Evolutionary conservation across 2,797 vertebrate species (phyloP).

Genomic region (Garrulus glandarius): DNA sequence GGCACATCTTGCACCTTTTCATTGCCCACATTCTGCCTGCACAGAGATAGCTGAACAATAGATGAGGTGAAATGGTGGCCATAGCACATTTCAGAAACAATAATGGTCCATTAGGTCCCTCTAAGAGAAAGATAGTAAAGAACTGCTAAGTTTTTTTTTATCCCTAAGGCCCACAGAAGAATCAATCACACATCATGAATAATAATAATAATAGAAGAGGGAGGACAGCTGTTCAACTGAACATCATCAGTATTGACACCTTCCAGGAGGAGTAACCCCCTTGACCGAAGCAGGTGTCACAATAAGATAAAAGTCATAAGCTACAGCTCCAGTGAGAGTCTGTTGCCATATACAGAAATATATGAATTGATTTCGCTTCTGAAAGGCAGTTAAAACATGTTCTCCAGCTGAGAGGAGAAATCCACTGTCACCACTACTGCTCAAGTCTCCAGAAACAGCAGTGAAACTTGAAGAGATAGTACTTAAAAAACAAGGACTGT

Average conservation of each 20-base stretch:
- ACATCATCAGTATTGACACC: constrained; percentile 17
- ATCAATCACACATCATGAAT: background rate
- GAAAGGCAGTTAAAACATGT: background rate
- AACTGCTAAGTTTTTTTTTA: background rate
- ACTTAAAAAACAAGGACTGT: background rate
- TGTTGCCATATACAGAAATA: background rate
- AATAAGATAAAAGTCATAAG: constrained; percentile 32
- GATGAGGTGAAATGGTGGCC: constrained; percentile 1
- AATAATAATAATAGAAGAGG: constrained; percentile 24
- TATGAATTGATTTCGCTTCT: background rate
- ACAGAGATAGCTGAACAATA: background rate
- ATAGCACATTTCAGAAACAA: background rate
- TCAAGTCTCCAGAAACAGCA: background rate
- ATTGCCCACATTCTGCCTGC: background rate
- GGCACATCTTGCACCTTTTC: constrained; percentile 23
- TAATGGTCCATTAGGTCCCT: constrained; percentile 11
- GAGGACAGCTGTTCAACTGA: constrained; percentile 22
- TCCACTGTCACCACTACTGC: background rate
- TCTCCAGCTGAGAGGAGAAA: background rate
- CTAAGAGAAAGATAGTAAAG: background rate
- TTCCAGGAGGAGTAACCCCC: constrained; percentile 10
- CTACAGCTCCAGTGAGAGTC: background rate
- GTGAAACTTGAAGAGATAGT: background rate
- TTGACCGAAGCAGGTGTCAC: constrained; percentile 37
- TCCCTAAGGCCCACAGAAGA: background rate